phyloP scores from a whole-genome alignment of 2,113 vertebrate species.

The Dicrurus megarhynchus region DNA sequence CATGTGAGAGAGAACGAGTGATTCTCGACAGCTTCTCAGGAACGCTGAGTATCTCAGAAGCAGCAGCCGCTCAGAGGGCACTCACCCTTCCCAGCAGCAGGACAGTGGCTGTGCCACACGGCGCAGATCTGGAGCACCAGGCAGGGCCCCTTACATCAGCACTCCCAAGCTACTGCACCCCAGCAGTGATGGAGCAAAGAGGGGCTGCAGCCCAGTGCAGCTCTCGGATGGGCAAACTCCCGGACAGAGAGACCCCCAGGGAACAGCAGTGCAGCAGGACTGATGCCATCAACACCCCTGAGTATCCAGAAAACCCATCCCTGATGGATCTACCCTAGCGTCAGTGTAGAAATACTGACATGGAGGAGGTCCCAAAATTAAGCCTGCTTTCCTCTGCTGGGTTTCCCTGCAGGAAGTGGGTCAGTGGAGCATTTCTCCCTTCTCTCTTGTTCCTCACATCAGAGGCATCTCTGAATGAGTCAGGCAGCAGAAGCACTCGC shows the following conservation, averaged over 20 bases:
- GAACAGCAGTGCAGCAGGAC: background rate
- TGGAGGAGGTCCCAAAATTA: background rate
- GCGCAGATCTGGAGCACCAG: background rate
- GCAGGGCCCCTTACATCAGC: background rate
- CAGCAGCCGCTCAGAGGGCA: background rate
- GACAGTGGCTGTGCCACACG: accelerated
- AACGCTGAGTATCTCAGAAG: background rate
- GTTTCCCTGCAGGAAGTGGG: background rate
- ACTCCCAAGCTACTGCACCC: background rate
- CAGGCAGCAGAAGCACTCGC: background rate
- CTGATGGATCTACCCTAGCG: background rate
- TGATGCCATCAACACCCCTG: background rate
- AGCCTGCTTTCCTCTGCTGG: background rate
- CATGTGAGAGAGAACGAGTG: background rate
- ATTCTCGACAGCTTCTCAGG: background rate
- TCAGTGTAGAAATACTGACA: background rate
- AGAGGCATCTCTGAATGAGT: background rate
- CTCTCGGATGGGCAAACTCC: background rate
- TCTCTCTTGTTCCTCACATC: background rate
- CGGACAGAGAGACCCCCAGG: background rate
- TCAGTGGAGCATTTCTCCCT: background rate
- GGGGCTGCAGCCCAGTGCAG: background rate
- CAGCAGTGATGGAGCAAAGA: background rate
- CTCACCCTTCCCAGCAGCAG: background rate
- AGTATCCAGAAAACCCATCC: background rate